These are phyloP conservation scores for Catostomus latipinnis DNA, from an alignment of 2,797 vertebrate genomes.

Conservation along the genomic window DNA sequence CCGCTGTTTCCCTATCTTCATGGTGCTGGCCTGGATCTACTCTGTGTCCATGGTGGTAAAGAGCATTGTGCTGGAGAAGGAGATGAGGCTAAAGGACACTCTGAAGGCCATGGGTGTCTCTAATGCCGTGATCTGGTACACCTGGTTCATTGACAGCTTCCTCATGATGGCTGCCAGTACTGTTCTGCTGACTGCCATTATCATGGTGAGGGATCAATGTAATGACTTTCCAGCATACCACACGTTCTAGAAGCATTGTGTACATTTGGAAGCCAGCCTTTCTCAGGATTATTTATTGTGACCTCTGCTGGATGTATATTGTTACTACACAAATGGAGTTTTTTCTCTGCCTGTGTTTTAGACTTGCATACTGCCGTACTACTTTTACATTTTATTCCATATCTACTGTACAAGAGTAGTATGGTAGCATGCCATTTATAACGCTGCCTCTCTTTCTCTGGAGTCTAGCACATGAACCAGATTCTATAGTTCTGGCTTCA, in stretches of 20 bases:
- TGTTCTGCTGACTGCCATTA: constrained; percentile 84
- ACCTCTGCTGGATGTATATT: constrained; percentile 65
- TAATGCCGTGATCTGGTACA: constrained; percentile 89
- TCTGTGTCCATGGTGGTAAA: constrained; percentile 94
- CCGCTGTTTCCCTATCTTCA: constrained; percentile 93
- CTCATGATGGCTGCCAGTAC: constrained; percentile 87
- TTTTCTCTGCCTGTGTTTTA: neutral
- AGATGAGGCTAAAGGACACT: constrained; percentile 91
- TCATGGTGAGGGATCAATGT: constrained; percentile 78
- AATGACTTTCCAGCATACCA: neutral
- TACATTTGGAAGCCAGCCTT: too few relatives aligned
- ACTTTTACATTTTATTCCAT: too few relatives aligned
- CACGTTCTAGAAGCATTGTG: neutral
- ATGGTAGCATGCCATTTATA: too few relatives aligned
- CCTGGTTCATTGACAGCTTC: constrained; percentile 96
- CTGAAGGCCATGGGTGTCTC: constrained; percentile 91
- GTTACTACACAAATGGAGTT: neutral
- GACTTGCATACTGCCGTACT: too few relatives aligned
- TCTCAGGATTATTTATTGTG: constrained; percentile 30
- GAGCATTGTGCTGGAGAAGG: constrained; percentile 93
- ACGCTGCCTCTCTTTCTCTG: too few relatives aligned
- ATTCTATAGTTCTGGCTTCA: neutral
- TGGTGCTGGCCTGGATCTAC: constrained; percentile 97
- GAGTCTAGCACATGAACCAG: neutral
- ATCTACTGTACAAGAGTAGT: too few relatives aligned